Percentiles rank a stretch among this genome's conserved stretches.
These are phyloP conservation scores for Gracilinanus agilis DNA, from an alignment of 2,113 vertebrate genomes.

Conservation along the genomic window DNA sequence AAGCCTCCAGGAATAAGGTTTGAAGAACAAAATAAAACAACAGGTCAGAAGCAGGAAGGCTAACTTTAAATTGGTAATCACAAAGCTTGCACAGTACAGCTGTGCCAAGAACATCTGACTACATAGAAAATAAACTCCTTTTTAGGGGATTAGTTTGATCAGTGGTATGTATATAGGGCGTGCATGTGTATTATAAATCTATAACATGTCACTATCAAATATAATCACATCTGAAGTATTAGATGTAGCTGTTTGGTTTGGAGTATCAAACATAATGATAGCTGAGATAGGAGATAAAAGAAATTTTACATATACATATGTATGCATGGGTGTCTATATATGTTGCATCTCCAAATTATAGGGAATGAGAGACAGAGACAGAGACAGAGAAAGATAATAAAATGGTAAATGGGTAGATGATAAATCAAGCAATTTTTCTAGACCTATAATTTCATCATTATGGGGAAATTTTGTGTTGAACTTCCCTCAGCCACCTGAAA, in stretches of 20 bases:
- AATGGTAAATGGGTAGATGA: not conserved
- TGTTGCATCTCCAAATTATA: not conserved
- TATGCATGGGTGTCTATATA: not conserved
- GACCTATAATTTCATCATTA: not conserved
- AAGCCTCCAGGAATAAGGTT: conserved; percentile 75
- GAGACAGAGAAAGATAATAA: not conserved
- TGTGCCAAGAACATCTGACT: not conserved
- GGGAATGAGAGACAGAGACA: not conserved
- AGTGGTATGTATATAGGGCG: not conserved
- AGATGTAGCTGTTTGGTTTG: not conserved
- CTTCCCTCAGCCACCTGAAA: not conserved
- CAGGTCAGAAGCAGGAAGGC: conserved; percentile 65
- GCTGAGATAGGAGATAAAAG: not conserved
- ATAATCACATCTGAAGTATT: not conserved
- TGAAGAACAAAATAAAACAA: conserved; percentile 80
- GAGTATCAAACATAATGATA: not conserved
- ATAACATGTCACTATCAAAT: not conserved
- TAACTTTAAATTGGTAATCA: conserved; percentile 59
- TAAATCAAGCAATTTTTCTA: not conserved
- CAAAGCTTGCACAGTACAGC: not conserved
- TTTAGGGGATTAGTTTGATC: not conserved
- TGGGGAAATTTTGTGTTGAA: not conserved
- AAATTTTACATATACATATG: not conserved
- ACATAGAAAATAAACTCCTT: not conserved
- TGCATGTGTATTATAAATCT: not conserved